Evolutionary conservation across 2,797 vertebrate species (phyloP), one percentile per base, ranked within the genome.

Genomic region (Malurus splendens): DNA sequence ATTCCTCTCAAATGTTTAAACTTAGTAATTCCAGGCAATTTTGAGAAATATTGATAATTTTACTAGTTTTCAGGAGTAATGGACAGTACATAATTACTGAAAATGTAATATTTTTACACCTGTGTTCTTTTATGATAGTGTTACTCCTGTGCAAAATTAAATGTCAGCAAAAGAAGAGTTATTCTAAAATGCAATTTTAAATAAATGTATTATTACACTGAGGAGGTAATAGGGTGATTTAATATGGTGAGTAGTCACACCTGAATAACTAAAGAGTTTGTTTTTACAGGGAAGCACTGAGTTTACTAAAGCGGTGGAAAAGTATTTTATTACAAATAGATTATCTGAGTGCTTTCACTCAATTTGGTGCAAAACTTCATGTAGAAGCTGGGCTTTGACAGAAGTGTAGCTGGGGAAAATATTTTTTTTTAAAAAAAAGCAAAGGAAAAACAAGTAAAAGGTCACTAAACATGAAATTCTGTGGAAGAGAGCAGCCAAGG

Each of bases 201-300:
- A 77, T 86, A 55, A 92, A 86, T 87, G 74, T 30, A 56, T 78
- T 89, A 89, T 87, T 89, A 44, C 36, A 0, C 82, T 28, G 71
- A 85, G 87, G 89, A 89, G 87, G 90, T 67, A 84, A 55, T 64
- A 67, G 61, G 56, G 90, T 86, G 79, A 89, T 93, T 95, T 94
- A 92, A 83, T 91, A 89, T 13, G 67, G 90, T 70, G 89, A 73
- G 73, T 86, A 87, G 76, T 91, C 89, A 92, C 95, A 95, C 94
- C 94, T 95, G 95, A 95, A 86, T 95, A 95, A 95, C 90, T 95
- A 93, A 92, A 93, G 90, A 94, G 82, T 82, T 94, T 95, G 87
- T 95, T 95, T 95, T 95, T 24, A 89, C 55, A 94, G 85, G 82
- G 72, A 92, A 93, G 80, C 39, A 3, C 66, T 73, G n/a, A 70